phyloP scores from a whole-genome alignment of 2,113 vertebrate species.

The Nannospalax galili region DNA sequence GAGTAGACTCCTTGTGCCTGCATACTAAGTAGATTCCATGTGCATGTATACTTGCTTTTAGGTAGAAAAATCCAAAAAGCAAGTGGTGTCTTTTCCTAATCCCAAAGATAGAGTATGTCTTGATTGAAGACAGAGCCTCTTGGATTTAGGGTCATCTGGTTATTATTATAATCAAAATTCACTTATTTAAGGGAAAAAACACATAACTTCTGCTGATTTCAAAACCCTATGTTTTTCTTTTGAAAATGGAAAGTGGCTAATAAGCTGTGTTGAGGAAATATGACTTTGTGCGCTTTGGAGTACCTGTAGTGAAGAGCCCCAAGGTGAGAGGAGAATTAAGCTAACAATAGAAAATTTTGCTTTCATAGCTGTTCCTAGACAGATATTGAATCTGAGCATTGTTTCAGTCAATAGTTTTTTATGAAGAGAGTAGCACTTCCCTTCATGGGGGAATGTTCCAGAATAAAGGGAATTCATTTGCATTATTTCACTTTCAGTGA shows the following conservation, averaged over 20 bases:
- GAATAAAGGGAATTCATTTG: neutral
- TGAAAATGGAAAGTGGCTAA: neutral
- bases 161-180: neutral
- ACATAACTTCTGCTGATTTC: neutral
- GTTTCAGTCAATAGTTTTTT: conserved; percentile 11
- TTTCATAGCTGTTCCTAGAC: conserved; percentile 3
- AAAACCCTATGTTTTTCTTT: neutral
- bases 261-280: neutral
- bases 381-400: conserved; percentile 39
- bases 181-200: neutral
- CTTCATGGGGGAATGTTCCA: neutral
- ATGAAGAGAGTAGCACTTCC: conserved; percentile 18
- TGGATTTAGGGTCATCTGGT: neutral
- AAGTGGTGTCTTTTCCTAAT: neutral
- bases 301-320: neutral
- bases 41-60: neutral
- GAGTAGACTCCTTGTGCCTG: neutral
- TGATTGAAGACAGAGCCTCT: neutral
- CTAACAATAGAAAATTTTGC: neutral
- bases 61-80: neutral
- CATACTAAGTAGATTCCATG: neutral
- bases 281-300: neutral
- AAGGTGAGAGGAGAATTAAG: conserved; percentile 10
- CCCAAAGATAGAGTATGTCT: neutral
- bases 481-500: neutral